A percentile compares a stretch with the other conserved stretches of the same genome.
These are phyloP conservation scores for Albula goreensis DNA, from an alignment of 2,113 vertebrate genomes.

Conservation along the genomic window DNA sequence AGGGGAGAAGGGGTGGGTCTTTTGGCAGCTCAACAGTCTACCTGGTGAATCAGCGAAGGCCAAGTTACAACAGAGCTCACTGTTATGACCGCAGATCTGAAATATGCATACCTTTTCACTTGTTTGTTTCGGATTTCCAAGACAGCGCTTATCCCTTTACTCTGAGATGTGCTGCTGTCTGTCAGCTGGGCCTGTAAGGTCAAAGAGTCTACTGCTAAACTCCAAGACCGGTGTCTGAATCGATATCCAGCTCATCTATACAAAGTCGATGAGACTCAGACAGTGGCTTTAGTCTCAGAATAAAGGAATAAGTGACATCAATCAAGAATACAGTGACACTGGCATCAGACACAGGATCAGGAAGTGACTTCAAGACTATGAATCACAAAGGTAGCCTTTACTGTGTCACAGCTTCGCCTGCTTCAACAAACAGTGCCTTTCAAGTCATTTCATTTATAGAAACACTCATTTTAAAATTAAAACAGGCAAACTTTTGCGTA, in stretches of 20 bases:
- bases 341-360: too few species aligned
- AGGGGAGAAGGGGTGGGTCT: not conserved
- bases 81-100: not conserved
- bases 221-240: not conserved
- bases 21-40: not conserved
- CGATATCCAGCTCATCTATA: not conserved
- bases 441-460: not conserved
- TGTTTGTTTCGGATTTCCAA: not conserved
- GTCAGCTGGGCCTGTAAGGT: not conserved
- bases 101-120: slow-evolving; percentile 4
- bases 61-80: slow-evolving; percentile 5
- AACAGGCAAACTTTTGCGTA: not conserved
- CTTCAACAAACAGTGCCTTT: not conserved
- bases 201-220: not conserved
- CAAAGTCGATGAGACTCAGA: not conserved
- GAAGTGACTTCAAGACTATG: too few species aligned
- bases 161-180: not conserved
- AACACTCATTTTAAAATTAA: not conserved
- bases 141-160: not conserved
- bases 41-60: slow-evolving; percentile 1
- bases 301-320: not conserved
- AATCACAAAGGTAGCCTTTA: too few species aligned
- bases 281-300: not conserved
- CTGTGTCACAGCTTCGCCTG: too few species aligned
- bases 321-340: not conserved